phyloP scores from a whole-genome alignment of 2,888 invertebrate genomes.

The Harpagoxenus sublaevis region DNA sequence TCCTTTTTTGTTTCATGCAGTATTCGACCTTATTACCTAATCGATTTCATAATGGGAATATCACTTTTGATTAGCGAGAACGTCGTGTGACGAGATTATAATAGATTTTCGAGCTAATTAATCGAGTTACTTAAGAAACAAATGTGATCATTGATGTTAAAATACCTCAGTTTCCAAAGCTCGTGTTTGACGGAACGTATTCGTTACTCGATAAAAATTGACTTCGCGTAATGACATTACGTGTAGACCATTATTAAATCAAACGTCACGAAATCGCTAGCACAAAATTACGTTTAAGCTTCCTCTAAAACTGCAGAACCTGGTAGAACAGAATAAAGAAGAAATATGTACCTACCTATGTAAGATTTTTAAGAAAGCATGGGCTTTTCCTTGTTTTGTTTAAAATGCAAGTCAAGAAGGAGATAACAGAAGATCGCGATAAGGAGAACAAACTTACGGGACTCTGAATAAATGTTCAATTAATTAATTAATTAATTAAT shows the following conservation, averaged over 20 bases:
- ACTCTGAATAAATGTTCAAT: background rate
- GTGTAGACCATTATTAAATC: background rate
- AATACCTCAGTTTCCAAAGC: background rate
- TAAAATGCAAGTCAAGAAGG: background rate
- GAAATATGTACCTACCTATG: background rate
- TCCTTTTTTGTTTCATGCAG: background rate
- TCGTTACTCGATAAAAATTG: slow-evolving; percentile 16
- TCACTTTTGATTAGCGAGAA: slow-evolving; percentile 6
- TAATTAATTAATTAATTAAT: background rate
- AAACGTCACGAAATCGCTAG: background rate
- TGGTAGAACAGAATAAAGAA: background rate
- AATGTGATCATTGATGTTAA: background rate
- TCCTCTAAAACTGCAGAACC: background rate
- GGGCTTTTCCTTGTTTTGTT: background rate
- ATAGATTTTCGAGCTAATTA: slow-evolving; percentile 1
- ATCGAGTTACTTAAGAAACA: slow-evolving; percentile 17
- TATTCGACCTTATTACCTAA: background rate
- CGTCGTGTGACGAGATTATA: background rate
- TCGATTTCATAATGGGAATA: background rate
- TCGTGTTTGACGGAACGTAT: background rate
- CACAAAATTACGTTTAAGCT: background rate
- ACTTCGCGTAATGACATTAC: background rate
- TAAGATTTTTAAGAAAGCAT: background rate
- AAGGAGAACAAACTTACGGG: background rate
- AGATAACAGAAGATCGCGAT: background rate